Evolutionary conservation across 1,140 invertebrate genomes (phyloP).

Genomic region (Teleopsis dalmanni): DNA sequence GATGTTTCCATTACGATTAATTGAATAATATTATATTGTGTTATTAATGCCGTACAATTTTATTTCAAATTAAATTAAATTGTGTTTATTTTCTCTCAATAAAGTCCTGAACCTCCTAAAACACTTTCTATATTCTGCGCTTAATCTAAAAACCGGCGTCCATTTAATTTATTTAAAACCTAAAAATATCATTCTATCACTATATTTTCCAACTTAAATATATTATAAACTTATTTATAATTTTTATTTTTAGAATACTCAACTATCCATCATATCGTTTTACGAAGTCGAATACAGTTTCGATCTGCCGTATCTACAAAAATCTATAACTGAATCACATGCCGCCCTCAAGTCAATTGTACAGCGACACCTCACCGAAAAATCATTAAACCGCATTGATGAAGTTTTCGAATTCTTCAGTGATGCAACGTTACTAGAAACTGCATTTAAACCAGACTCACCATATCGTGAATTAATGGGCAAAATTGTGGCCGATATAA

Average conservation of each 20-base stretch:
- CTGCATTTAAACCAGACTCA: constrained; percentile 63
- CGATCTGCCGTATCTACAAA: constrained; percentile 67
- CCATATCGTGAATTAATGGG: constrained; percentile 60
- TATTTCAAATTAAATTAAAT: too few species aligned
- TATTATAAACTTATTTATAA: too few species aligned
- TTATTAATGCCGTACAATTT: too few species aligned
- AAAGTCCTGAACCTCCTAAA: too few species aligned
- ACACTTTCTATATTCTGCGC: too few species aligned
- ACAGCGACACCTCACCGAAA: constrained; percentile 75
- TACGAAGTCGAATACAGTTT: constrained; percentile 85
- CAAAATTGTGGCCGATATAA: constrained; percentile 66
- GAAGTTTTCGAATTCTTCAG: constrained; percentile 75
- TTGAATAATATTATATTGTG: too few species aligned
- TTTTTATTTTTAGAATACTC: constrained; percentile 37
- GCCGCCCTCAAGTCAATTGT: constrained; percentile 65
- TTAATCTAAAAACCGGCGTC: too few species aligned
- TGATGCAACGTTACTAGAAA: constrained; percentile 67
- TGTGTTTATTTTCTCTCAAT: too few species aligned
- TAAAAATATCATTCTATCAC: too few species aligned
- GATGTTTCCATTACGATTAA: too few species aligned
- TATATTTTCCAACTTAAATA: too few species aligned
- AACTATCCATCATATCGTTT: constrained; percentile 81
- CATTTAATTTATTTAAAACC: too few species aligned
- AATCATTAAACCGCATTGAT: constrained; percentile 74
- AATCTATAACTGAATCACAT: constrained; percentile 61